Evolutionary conservation across 2,888 invertebrate genomes (phyloP), one percentile per base, ranked within the genome.

Genomic region (Platerodrilus igneus): DNA sequence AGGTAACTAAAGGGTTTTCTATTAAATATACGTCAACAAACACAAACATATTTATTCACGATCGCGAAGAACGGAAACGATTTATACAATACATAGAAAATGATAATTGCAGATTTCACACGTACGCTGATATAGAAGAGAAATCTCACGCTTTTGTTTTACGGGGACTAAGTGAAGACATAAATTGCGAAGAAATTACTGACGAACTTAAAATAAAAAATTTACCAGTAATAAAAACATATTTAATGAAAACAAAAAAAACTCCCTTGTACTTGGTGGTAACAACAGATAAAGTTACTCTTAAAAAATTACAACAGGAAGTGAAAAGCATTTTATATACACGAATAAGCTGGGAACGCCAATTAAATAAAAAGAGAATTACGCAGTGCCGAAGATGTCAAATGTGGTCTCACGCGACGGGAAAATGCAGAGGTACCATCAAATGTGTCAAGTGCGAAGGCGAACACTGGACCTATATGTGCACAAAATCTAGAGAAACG

Each of bases 341-440:
- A 6, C 11, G 25, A 3, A 17, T 53, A 0, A 17, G 3, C 1
- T 52, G 52, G 56, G 49, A 48, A 37, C 26, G 29, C 6, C 52
- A 55, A 16, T 36, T 20, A 0, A 53, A 36, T 7, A 50, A 50
- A 21, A 40, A 37, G 16, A 42, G 37, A 38, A 39, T 48, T 3
- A 41, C 50, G 2, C 53, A 56, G 37, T 54, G 52, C 26, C 51
- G 54, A 15, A 41, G 44, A 11, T 56, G 54, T 31, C 53, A 58
- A 41, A 33, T 46, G 9, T 54, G 49, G 50, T 51, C 53, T 2
- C 56, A 55, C 35, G 54, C 52, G 2, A 45, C 52, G 4, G 5
- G 30, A 1, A 53, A 54, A 16, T 57, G 57, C 26, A 45, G 34
- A 15, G 51, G 42, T 9, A 38, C 42, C 8, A 44, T 50, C 5